phyloP scores from a whole-genome alignment of 2,888 invertebrate species.

The Drosophila paranaensis region DNA sequence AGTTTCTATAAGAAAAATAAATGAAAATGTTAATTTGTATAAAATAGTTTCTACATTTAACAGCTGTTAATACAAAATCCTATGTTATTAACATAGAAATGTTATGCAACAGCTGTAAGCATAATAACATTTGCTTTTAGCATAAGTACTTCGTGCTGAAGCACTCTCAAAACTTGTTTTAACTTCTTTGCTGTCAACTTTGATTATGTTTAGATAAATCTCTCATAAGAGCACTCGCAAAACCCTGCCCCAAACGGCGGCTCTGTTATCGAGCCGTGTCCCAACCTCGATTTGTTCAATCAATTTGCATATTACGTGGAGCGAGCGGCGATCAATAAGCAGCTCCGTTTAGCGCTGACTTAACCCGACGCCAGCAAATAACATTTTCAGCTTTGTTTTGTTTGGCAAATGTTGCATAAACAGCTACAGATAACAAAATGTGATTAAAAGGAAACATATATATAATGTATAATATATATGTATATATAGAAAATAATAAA shows the following conservation, averaged over 20 bases:
- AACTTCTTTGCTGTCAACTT: not conserved
- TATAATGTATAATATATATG: no score
- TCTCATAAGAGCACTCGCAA: not conserved
- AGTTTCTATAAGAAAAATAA: no score
- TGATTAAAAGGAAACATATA: not conserved
- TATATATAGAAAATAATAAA: not conserved
- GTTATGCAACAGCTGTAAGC: no score
- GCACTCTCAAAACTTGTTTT: not conserved
- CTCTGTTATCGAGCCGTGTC: constrained; percentile 39
- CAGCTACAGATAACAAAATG: not conserved
- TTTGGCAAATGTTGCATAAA: constrained; percentile 42
- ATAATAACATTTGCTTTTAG: not conserved
- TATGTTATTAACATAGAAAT: no score
- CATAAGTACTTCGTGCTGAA: not conserved
- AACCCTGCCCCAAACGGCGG: constrained; percentile 9
- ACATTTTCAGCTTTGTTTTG: constrained; percentile 20
- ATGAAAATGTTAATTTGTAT: no score
- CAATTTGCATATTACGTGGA: constrained; percentile 74
- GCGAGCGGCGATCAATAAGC: constrained; percentile 50
- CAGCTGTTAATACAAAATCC: no score
- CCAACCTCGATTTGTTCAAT: constrained; percentile 68
- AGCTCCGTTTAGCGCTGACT: constrained; percentile 34
- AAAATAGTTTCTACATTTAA: no score
- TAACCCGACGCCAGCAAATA: constrained; percentile 19
- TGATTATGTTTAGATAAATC: not conserved